phyloP scores from a whole-genome alignment of 2,888 invertebrate genomes.

The Tetragonisca angustula region DNA sequence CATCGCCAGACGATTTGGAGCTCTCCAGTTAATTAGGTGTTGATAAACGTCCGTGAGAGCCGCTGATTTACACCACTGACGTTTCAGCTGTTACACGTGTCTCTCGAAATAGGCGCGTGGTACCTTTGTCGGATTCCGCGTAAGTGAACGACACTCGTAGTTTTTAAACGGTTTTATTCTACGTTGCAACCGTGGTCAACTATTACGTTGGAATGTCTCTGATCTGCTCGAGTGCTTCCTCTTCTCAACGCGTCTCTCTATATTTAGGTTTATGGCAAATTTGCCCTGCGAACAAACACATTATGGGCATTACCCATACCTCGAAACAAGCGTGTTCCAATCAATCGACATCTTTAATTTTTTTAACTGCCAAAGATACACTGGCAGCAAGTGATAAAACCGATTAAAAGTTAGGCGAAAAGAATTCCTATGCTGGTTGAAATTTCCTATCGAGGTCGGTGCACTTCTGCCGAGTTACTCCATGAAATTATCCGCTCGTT shows the following conservation, averaged over 20 bases:
- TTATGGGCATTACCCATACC: too few relatives aligned
- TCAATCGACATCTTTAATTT: too few relatives aligned
- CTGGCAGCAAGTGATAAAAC: not conserved
- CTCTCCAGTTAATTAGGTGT: constrained; percentile 44
- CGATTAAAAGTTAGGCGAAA: not conserved
- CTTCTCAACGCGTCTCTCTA: too few relatives aligned
- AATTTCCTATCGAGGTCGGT: not conserved
- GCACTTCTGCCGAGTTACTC: not conserved
- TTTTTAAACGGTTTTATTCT: too few relatives aligned
- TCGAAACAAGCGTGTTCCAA: not conserved
- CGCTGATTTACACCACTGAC: constrained; percentile 24
- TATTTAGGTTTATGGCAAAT: too few relatives aligned
- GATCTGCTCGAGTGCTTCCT: too few relatives aligned
- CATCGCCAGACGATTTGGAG: constrained; percentile 22
- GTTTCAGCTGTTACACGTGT: not conserved
- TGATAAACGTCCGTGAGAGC: constrained; percentile 34
- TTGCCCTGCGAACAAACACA: too few relatives aligned
- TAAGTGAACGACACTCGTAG: too few relatives aligned
- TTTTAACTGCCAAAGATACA: too few relatives aligned
- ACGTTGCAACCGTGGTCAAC: too few relatives aligned
- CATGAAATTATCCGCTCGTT: constrained; percentile 10
- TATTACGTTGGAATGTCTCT: too few relatives aligned
- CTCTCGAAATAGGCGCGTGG: not conserved
- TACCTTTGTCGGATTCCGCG: not conserved
- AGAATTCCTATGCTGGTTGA: not conserved